These are phyloP conservation scores for Selenia dentaria DNA, from an alignment of 2,888 invertebrate genomes.

Conservation along the genomic window DNA sequence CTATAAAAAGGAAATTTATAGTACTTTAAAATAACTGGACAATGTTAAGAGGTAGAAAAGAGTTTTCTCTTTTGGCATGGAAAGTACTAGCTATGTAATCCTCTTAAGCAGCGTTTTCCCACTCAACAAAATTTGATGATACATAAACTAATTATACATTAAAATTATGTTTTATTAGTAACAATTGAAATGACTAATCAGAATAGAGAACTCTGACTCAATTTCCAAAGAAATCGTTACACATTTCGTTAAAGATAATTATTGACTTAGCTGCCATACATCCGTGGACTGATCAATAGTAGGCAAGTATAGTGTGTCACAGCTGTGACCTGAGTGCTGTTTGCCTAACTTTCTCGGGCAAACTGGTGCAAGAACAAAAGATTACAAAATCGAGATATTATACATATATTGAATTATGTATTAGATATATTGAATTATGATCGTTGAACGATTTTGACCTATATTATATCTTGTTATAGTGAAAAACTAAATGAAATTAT, in stretches of 20 bases:
- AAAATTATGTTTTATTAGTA: too few species aligned
- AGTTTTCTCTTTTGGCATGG: too few species aligned
- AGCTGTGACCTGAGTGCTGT: conserved; percentile 37
- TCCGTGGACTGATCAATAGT: conserved; percentile 37
- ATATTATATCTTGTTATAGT: too few species aligned
- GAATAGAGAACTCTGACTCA: conserved; percentile 17
- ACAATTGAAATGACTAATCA: neutral
- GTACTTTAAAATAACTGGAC: too few species aligned
- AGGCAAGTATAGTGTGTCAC: conserved; percentile 30
- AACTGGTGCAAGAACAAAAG: conserved; percentile 13
- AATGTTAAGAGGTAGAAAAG: too few species aligned
- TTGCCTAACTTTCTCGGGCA: conserved; percentile 39
- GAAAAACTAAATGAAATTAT: too few species aligned
- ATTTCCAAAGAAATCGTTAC: conserved; percentile 32
- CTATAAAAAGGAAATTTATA: too few species aligned
- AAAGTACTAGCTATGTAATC: too few species aligned
- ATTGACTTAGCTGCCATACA: conserved; percentile 40
- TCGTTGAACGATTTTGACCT: neutral
- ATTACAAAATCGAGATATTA: conserved; percentile 2
- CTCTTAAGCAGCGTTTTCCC: too few species aligned
- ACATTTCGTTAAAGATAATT: conserved; percentile 40
- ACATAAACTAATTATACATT: too few species aligned
- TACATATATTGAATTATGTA: too few species aligned
- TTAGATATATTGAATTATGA: conserved; percentile 16
- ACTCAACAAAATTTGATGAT: too few species aligned